A percentile compares a stretch with the other conserved stretches of the same genome.
phyloP scores from a whole-genome alignment of 2,797 vertebrate species.

The Fundulus diaphanus region DNA sequence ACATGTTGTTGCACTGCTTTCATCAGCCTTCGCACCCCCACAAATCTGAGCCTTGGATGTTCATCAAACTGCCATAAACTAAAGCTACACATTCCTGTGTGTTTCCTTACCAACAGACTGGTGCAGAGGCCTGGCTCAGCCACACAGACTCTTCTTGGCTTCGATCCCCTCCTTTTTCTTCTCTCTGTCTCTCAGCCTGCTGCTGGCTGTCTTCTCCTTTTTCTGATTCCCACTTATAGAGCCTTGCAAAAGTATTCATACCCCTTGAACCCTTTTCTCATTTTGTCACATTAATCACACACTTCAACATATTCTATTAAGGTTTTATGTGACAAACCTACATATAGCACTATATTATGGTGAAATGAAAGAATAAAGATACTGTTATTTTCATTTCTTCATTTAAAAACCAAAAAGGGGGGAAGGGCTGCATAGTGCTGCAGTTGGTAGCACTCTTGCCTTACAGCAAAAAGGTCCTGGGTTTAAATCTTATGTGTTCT shows the following conservation, averaged over 20 bases:
- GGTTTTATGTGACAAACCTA: not conserved
- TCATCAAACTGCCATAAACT: constrained; percentile 83
- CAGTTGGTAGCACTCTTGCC: not conserved
- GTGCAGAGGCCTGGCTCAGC: constrained; percentile 70
- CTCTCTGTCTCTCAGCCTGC: constrained; percentile 25
- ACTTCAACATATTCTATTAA: not conserved
- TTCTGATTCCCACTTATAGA: constrained; percentile 18
- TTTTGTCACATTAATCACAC: not conserved
- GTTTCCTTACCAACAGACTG: constrained; percentile 82
- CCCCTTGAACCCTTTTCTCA: not conserved
- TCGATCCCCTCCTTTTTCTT: constrained; percentile 32
- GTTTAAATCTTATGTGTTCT: not conserved
- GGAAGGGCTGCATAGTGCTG: too few relatives aligned
- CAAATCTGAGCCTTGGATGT: constrained; percentile 69
- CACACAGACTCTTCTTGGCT: constrained; percentile 62
- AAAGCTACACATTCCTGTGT: constrained; percentile 78
- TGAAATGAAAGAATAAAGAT: too few relatives aligned
- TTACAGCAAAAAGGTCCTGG: not conserved
- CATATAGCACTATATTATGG: not conserved
- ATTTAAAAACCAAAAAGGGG: too few relatives aligned
- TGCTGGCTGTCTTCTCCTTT: constrained; percentile 36
- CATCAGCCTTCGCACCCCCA: constrained; percentile 35
- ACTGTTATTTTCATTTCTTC: too few relatives aligned
- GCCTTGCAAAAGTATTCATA: not conserved
- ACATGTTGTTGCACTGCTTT: constrained; percentile 5